Evolutionary conservation across 92 coral and sea anemone genomes (phyloP).

Genomic region (Epizoanthus rinbou): DNA sequence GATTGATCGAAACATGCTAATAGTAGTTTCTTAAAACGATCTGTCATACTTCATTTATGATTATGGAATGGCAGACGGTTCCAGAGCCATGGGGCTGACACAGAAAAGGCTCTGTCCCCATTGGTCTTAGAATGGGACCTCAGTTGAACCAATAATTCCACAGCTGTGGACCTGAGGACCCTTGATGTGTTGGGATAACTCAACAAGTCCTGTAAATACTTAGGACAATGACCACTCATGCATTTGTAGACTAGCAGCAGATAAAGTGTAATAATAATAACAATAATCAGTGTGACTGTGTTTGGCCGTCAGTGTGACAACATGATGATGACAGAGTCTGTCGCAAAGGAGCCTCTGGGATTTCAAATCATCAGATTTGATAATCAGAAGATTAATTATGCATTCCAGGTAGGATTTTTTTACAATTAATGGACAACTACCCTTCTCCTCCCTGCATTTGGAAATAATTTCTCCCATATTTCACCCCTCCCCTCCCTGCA

Average conservation of each 20-base stretch:
- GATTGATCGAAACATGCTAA: no score
- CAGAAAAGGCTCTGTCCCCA: no score
- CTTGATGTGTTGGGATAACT: background rate
- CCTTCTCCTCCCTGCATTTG: background rate
- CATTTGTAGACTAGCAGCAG: background rate
- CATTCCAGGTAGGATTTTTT: slow-evolving; percentile 76
- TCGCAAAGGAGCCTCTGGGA: slow-evolving; percentile 90
- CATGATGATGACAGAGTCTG: slow-evolving; percentile 96
- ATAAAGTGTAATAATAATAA: background rate
- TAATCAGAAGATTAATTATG: slow-evolving; percentile 84
- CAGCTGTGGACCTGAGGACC: background rate
- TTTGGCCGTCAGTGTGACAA: slow-evolving; percentile 72
- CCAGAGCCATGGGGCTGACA: no score
- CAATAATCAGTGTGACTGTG: background rate
- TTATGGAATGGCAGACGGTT: no score
- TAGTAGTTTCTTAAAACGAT: no score
- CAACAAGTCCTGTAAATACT: background rate
- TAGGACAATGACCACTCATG: no score
- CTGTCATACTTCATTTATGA: no score
- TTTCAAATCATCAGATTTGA: slow-evolving; percentile 93
- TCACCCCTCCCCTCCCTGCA: no score
- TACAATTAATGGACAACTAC: background rate
- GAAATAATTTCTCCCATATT: background rate
- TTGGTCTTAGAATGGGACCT: no score
- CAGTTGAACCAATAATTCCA: no score